Evolutionary conservation across 2,888 invertebrate species (phyloP), one percentile per base, ranked within the genome.

Genomic region (Petrophora chlorosata): DNA sequence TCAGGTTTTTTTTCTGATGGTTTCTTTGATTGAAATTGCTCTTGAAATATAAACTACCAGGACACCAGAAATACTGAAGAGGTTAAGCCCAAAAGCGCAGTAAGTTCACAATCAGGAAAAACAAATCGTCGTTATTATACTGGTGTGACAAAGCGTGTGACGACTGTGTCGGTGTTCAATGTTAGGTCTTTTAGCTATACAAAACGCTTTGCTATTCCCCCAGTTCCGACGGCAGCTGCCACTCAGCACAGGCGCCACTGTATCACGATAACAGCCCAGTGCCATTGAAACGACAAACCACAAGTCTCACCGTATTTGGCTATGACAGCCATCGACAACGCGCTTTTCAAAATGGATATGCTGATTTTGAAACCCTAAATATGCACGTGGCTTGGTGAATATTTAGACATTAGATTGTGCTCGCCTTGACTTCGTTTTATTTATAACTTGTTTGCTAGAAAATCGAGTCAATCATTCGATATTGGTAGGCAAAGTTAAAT

Each of bases 281-380:
- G 34, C 39, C 34, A 49, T 49, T 49, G 49, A 43, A 64, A 64
- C 60, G 65, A 61, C 68, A 63, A 38, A n/a, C n/a, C n/a, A n/a
- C n/a, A 39, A 35, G 38, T 15, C 44, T 34, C 14, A 17, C 68
- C 64, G 16, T 68, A 61, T 67, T 66, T 57, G 65, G 64, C n/a
- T 13, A 9, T 48, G 63, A 57, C 52, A 53, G 53, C 30, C 22
- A 39, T 44, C 44, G 50, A 56, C 44, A 41, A 48, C 30, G 42
- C 26, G 41, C 44, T 49, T 53, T 56, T 46, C 41, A 41, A 45
- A 44, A 42, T 48, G 32, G 44, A 53, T 46, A 48, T 46, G 48
- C 38, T 49, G 49, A 47, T 56, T 47, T 43, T 41, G 42, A 46
- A 41, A 28, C 16, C 33, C 36, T 42, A 41, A 43, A 43, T 49